These are phyloP conservation scores for Steatocranus sp. DNA, from an alignment of 2,797 vertebrate genomes.

Conservation along the genomic window DNA sequence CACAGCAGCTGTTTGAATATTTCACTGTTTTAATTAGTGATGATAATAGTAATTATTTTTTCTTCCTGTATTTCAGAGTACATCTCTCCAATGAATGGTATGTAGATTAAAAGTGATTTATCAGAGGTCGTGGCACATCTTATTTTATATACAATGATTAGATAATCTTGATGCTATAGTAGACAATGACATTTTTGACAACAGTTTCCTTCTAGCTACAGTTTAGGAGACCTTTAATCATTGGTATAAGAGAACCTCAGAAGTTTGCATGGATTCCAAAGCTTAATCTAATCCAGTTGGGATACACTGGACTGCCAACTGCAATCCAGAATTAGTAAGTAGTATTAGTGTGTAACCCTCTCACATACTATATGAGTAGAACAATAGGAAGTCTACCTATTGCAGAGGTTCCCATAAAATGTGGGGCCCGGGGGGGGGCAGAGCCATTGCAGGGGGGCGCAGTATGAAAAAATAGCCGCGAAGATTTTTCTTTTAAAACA, in stretches of 20 bases:
- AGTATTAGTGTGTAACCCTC: neutral
- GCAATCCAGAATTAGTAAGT: neutral
- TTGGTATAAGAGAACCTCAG: neutral
- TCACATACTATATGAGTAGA: neutral
- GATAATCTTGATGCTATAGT: neutral
- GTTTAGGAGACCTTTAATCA: neutral
- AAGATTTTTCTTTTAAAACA: neutral
- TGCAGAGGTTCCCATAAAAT: neutral
- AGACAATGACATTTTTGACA: neutral
- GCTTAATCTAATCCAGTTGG: neutral
- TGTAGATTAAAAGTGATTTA: neutral
- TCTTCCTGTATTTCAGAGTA: conserved; percentile 22
- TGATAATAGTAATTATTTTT: fast-evolving
- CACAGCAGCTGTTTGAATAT: neutral
- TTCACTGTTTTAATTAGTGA: neutral
- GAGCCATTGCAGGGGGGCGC: neutral
- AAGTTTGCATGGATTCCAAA: neutral
- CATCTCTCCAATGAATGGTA: conserved; percentile 43
- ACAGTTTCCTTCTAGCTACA: neutral
- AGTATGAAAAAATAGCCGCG: neutral
- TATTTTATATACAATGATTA: neutral
- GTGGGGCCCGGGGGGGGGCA: neutral
- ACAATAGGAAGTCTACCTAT: neutral
- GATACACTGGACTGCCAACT: neutral
- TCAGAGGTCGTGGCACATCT: neutral